Evolutionary conservation across 2,888 invertebrate species (phyloP).

Genomic region (Neocrepidodera transversa): DNA sequence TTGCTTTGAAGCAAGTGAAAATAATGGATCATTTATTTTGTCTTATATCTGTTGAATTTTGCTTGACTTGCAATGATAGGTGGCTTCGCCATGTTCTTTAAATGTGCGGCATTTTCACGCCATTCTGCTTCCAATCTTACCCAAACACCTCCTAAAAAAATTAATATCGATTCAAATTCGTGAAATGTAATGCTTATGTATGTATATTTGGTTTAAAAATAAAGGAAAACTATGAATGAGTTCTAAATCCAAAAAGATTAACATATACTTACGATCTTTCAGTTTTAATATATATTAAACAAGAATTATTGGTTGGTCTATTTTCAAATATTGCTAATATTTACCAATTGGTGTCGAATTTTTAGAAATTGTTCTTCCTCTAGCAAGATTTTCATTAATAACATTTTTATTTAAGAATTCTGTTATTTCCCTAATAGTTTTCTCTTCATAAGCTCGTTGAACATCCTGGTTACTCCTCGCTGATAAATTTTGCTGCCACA

Average conservation of each 20-base stretch:
- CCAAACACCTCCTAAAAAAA: constrained; percentile 72
- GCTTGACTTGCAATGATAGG: constrained; percentile 14
- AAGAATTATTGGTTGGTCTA: too few species aligned
- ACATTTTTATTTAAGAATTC: constrained; percentile 65
- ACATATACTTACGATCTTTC: too few species aligned
- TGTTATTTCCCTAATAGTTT: constrained; percentile 73
- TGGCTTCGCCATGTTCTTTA: constrained; percentile 23
- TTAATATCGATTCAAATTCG: too few species aligned
- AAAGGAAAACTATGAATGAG: too few species aligned
- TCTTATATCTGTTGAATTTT: constrained; percentile 24
- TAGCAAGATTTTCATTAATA: constrained; percentile 36
- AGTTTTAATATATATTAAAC: too few species aligned
- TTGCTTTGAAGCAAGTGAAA: constrained; percentile 12
- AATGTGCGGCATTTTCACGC: constrained; percentile 63
- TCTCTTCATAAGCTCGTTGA: constrained; percentile 84
- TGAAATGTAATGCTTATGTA: too few species aligned
- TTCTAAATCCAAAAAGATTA: too few species aligned
- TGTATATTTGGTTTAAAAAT: too few species aligned
- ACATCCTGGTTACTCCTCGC: constrained; percentile 88
- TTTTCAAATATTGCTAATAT: too few species aligned
- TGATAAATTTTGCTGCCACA: constrained; percentile 79
- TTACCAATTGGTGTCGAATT: constrained; percentile 54
- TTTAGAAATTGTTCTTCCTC: constrained; percentile 25
- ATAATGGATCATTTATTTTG: constrained; percentile 9
- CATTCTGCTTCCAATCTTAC: constrained; percentile 79